Conservation (phyloP, 2,797 vertebrate species). For the Labroides dimidiatus region DNA sequence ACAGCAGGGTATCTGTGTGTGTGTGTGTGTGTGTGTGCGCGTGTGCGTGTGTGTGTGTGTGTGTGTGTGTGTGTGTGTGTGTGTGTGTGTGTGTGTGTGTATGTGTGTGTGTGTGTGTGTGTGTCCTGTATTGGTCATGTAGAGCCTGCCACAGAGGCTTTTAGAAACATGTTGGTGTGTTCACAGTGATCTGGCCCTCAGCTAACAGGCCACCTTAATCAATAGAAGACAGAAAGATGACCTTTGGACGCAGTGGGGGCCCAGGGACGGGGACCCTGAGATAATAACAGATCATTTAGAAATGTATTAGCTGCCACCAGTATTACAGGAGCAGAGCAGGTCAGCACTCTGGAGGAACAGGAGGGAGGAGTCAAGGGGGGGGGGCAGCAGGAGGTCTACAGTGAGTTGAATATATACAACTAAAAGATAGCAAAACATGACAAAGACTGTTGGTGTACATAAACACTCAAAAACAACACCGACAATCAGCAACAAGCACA, state of each 20-base stretch:
- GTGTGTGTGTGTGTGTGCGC: slow-evolving; percentile 18
- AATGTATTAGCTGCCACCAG: slow-evolving; percentile 81
- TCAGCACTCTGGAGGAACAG: slow-evolving; percentile 63
- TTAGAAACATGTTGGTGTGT: slow-evolving; percentile 68
- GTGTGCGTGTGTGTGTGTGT: slow-evolving; percentile 6
- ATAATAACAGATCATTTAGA: slow-evolving; percentile 84
- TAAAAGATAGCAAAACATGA: slow-evolving; percentile 53
- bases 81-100: slow-evolving; percentile 9
- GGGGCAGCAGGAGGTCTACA: slow-evolving; percentile 36
- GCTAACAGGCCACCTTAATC: slow-evolving; percentile 75
- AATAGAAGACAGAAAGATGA: slow-evolving; percentile 82
- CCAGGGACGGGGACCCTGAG: slow-evolving; percentile 76
- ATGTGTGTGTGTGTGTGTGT: slow-evolving; percentile 10
- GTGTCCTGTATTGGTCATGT: slow-evolving; percentile 51
- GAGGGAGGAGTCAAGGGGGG: not conserved
- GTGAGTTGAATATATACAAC: slow-evolving; percentile 55
- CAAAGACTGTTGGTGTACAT: slow-evolving; percentile 63
- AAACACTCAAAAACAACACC: no score
- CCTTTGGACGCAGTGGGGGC: slow-evolving; percentile 82
- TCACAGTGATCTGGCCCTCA: slow-evolving; percentile 64
- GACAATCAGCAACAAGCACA: no score
- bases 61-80: slow-evolving; percentile 3
- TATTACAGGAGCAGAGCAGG: slow-evolving; percentile 76
- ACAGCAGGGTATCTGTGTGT: slow-evolving; percentile 17
- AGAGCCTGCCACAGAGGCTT: slow-evolving; percentile 63